Evolutionary conservation across 2,888 invertebrate species (phyloP), one percentile per base, ranked within the genome.

Genomic region (Amiota mariae): DNA sequence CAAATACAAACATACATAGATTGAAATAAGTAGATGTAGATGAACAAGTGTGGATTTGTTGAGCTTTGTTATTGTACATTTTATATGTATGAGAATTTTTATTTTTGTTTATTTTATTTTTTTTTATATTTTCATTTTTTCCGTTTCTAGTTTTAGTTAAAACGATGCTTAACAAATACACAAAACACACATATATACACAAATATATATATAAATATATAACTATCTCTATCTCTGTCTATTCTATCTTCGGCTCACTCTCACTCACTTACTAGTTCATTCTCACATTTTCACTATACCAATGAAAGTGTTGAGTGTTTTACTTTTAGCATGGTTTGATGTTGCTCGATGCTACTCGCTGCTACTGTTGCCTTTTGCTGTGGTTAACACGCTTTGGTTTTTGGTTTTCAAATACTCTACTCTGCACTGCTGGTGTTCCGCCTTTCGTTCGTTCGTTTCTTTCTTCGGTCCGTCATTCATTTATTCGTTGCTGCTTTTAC

Each of bases 91-190:
- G 24, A 24, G 24, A 24, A 24, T 24, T 61, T 13, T 18, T 24
- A 1, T 6, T 61, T 61, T 54, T 54, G 12, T 54, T 54, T n/a
- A 8, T 63, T 63, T 13, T 63, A 4, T 66, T 15, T 8, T 49
- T n/a, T 48, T 66, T 12, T 66, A 8, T 66, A 18, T 36, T 48
- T 48, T 8, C n/a, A 18, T 36, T 20, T 48, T 68, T 13, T 54
- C 51, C 47, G n/a, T 20, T 68, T 51, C 36, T 36, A 36, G 36
- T 36, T 36, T 36, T 24, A 13, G 51, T 68, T 24, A 54, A 54
- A 68, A 68, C 54, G 67, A 24, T 51, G 36, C 67, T 68, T 68
- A 36, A 68, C 67, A 68, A 68, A 68, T 48, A 48, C 24, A 20
- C 67, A 54, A 48, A 13, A 20, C 67, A 54, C 47, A 68, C 54